Percentiles rank a stretch among this genome's conserved stretches.
phyloP scores from a whole-genome alignment of 1,140 invertebrate species.

The Amphibalanus amphitrite region DNA sequence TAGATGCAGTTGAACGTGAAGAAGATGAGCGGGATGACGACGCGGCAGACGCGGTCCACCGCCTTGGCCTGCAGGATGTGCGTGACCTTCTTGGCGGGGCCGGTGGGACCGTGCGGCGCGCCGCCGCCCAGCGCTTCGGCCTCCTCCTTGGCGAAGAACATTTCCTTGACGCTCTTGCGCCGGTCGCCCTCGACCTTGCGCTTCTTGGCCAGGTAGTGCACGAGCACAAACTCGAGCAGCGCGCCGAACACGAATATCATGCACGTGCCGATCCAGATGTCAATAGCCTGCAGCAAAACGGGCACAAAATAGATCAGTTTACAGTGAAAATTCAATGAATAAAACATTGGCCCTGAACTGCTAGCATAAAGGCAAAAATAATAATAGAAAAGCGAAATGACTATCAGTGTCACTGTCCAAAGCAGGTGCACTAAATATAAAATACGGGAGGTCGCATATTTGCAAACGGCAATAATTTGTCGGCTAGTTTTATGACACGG shows the following conservation, averaged over 20 bases:
- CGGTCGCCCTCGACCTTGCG: neutral
- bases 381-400: no score
- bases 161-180: neutral
- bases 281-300: slow-evolving; percentile 18
- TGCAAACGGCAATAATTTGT: no score
- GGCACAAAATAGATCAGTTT: no score
- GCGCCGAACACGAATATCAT: slow-evolving; percentile 24
- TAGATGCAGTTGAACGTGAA: slow-evolving; percentile 66
- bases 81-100: slow-evolving; percentile 10
- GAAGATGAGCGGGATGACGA: slow-evolving; percentile 58
- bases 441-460: no score
- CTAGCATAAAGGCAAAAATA: no score
- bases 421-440: no score
- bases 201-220: slow-evolving; percentile 20
- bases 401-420: no score
- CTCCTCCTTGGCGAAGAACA: neutral
- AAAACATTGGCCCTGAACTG: no score
- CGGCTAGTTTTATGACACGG: no score
- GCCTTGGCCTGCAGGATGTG: slow-evolving; percentile 16
- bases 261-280: slow-evolving; percentile 22
- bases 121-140: neutral
- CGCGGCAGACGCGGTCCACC: slow-evolving; percentile 56
- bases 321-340: no score
- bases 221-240: no score
- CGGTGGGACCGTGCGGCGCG: neutral